Evolutionary conservation across 2,888 invertebrate species (phyloP), one percentile per base, ranked within the genome.

Genomic region (Gandaritis pyraliata): DNA sequence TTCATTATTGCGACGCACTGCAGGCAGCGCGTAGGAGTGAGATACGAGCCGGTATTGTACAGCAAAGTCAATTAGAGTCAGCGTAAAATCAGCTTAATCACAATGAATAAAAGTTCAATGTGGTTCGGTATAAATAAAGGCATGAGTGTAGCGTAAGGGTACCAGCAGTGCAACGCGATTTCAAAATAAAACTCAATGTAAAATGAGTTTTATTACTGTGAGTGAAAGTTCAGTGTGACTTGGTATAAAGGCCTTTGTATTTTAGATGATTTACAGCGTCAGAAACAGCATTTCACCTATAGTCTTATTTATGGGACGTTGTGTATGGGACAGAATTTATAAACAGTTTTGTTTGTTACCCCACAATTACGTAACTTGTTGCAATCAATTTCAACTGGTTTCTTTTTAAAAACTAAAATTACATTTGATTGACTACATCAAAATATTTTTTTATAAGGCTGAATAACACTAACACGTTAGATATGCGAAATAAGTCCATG

Each of bases 1-100:
- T 49, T 51, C 46, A 46, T 51, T 46, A 46, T 30, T 12, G 50
- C 45, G 36, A 16, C 45, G 49, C 29, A 36, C 39, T 43, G 53
- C 53, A 36, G 10, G 30, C 33, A 11, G 43, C 48, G 58, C 51
- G 53, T 59, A 53, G 53, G 53, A 18, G 18, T 48, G 36, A 18
- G 39, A 59, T 53, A 52, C 33, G 33, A 48, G 47, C 47, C 41
- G 1, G 52, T 18, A 57, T 33, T 49, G 49, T 33, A 43, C 36
- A 38, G 11, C 38, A 23, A 47, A 47, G 41, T 39, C 39, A 39
- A 2, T 18, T n/a, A 23, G 23, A 23, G 7, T 38, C 50, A 50
- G 8, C 10, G 12, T 11, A 36, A 49, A 49, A 12, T 49, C 36
- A 50, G 8, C 11, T 50, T 18, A 18, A 50, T 39, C 39, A n/a